phyloP scores from a whole-genome alignment of 2,888 invertebrate species.

The Cordilura impudica region DNA sequence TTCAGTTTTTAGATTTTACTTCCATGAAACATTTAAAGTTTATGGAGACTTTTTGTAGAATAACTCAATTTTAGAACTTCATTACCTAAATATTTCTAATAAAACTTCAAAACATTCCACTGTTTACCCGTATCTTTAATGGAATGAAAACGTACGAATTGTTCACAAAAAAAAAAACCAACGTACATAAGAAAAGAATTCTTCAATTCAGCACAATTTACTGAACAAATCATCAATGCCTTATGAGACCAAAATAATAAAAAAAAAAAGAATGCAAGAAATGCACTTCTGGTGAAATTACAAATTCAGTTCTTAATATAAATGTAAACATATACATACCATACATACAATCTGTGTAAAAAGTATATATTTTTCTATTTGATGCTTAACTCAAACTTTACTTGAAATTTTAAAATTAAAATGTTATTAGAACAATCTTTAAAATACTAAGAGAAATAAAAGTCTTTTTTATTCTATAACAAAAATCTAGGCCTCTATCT shows the following conservation, averaged over 20 bases:
- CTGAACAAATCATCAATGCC: conserved; percentile 58
- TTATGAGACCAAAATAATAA: conserved; percentile 47
- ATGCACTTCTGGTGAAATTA: conserved; percentile 50
- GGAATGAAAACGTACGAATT: conserved; percentile 35
- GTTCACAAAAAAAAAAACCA: conserved; percentile 1
- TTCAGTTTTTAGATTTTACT: no score
- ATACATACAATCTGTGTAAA: background rate
- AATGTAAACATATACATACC: conserved; percentile 27
- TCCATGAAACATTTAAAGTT: no score
- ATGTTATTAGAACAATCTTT: no score
- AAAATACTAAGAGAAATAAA: no score
- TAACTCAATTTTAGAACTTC: no score
- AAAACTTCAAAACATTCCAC: conserved; percentile 2
- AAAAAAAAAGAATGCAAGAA: background rate
- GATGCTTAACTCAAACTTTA: no score
- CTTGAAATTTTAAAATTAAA: no score
- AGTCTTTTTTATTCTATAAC: no score
- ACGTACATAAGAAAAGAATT: conserved; percentile 35
- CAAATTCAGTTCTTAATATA: conserved; percentile 40
- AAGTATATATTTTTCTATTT: background rate
- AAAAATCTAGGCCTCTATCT: no score
- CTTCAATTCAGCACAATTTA: conserved; percentile 58
- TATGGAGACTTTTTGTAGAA: no score
- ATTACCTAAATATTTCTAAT: background rate
- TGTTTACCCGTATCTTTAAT: conserved; percentile 52